Conservation (phyloP, 2,113 vertebrate species). For the rat (Rattus norvegicus) region DNA sequence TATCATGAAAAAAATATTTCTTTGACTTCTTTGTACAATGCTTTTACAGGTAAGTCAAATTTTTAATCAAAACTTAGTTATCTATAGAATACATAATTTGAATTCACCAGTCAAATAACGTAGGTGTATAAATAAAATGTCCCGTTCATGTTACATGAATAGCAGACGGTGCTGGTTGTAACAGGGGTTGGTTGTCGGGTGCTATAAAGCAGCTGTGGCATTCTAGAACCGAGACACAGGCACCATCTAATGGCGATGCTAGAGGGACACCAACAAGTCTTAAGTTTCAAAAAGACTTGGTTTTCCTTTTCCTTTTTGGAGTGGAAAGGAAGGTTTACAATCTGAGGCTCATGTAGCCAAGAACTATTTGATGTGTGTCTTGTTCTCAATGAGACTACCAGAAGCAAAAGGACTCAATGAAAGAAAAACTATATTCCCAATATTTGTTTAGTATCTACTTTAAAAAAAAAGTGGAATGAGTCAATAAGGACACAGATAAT, state of each 20-base stretch:
- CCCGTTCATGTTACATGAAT: not conserved
- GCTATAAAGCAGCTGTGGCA: not conserved
- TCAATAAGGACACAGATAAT: not conserved
- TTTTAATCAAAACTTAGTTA: not conserved
- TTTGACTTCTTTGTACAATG: conserved; percentile 33
- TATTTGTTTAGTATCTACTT: not conserved
- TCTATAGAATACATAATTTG: conserved; percentile 6
- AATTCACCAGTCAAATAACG: not conserved
- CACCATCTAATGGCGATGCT: not conserved
- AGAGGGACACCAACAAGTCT: not conserved
- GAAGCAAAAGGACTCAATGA: conserved; percentile 18
- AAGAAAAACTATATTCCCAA: not conserved
- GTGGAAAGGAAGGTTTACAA: not conserved
- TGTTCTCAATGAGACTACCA: not conserved
- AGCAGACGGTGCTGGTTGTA: not conserved
- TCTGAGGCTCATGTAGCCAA: not conserved
- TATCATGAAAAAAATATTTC: conserved; percentile 27
- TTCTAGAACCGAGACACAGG: not conserved
- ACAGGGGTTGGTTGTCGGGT: no score
- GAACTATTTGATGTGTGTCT: not conserved
- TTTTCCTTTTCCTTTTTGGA: conserved; percentile 39
- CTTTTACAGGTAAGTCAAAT: conserved; percentile 76
- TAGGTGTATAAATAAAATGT: conserved; percentile 9
- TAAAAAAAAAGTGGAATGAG: not conserved
- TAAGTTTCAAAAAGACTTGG: not conserved